Conservation (phyloP, 2,888 invertebrate species). For the Neocrepidodera transversa region DNA sequence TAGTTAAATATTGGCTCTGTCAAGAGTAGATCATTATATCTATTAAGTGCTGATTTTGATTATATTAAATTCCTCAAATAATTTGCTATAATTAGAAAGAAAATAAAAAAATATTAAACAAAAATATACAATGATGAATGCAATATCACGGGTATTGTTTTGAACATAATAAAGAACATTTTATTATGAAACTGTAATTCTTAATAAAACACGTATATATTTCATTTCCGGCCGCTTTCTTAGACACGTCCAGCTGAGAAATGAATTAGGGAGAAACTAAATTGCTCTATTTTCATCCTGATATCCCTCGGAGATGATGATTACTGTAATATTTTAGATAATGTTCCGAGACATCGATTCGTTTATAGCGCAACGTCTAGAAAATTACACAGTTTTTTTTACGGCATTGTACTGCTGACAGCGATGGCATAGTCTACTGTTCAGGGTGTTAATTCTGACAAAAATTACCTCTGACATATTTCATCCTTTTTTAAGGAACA, state of each 20-base stretch:
- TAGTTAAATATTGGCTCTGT: constrained; percentile 46
- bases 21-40: constrained; percentile 46
- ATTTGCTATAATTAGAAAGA: too few species aligned
- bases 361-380: not conserved
- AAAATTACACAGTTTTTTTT: not conserved
- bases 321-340: constrained; percentile 23
- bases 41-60: too few species aligned
- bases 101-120: too few species aligned
- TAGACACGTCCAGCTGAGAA: constrained; percentile 26
- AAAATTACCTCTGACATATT: too few species aligned
- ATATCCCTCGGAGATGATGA: constrained; percentile 26
- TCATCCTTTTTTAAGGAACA: too few species aligned
- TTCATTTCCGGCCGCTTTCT: constrained; percentile 19
- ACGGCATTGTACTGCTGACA: too few species aligned
- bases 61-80: too few species aligned
- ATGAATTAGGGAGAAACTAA: constrained; percentile 21
- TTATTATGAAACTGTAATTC: constrained; percentile 15
- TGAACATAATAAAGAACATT: constrained; percentile 1
- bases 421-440: too few species aligned
- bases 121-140: too few species aligned
- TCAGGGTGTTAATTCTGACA: too few species aligned
- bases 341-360: constrained; percentile 11
- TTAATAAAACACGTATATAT: constrained; percentile 22
- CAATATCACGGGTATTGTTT: too few species aligned
- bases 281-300: constrained; percentile 27